Evolutionary conservation across 2,113 vertebrate genomes (phyloP).

Genomic region (Calyptomena viridis): DNA sequence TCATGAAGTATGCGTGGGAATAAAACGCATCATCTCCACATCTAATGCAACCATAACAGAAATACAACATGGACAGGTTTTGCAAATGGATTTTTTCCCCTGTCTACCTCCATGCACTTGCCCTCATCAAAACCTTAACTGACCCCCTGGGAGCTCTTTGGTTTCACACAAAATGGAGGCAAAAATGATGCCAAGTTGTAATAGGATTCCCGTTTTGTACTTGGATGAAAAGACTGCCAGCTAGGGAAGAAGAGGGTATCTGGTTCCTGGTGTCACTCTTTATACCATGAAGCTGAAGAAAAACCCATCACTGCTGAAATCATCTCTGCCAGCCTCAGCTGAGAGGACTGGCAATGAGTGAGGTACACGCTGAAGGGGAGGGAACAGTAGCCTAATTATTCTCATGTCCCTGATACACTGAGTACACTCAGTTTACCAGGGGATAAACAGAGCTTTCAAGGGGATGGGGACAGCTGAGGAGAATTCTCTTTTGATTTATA

Average conservation of each 20-base stretch:
- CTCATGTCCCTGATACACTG: not conserved
- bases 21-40: not conserved
- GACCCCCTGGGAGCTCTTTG: not conserved
- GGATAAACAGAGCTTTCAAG: conserved; percentile 51
- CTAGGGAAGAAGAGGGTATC: not conserved
- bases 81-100: not conserved
- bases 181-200: not conserved
- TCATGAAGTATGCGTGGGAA: not conserved
- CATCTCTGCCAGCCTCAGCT: conserved; percentile 45
- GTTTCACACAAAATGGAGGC: not conserved
- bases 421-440: not conserved
- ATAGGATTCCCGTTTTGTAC: not conserved
- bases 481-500: conserved; percentile 36
- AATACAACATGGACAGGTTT: not conserved
- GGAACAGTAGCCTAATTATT: conserved; percentile 43
- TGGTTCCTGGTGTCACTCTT: conserved; percentile 30
- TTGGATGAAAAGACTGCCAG: not conserved
- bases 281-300: not conserved
- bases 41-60: not conserved
- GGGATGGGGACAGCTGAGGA: not conserved
- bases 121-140: not conserved
- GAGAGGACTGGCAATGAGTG: conserved; percentile 1
- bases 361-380: not conserved
- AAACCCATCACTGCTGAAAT: not conserved
- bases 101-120: not conserved